phyloP scores from a whole-genome alignment of 2,113 vertebrate genomes.

The Callipepla squamata region DNA sequence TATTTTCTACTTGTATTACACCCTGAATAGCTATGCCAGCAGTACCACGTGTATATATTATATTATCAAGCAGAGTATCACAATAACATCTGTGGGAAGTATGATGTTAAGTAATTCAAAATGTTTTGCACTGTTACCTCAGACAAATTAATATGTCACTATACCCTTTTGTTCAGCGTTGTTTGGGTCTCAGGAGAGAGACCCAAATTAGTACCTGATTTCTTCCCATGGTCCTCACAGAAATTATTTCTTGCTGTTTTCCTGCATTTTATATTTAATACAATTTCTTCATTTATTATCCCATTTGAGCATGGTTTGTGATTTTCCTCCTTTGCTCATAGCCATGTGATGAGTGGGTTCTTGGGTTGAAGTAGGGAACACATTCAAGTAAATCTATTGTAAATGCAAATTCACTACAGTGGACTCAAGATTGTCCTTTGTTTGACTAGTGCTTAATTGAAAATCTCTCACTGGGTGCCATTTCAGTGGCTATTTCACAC shows the following conservation, averaged over 20 bases:
- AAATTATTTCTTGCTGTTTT: background rate
- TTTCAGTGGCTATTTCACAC: background rate
- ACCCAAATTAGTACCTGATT: background rate
- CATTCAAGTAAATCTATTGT: background rate
- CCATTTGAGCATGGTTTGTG: background rate
- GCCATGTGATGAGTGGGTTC: background rate
- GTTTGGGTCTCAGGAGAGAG: background rate
- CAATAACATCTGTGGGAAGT: background rate
- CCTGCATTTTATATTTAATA: background rate
- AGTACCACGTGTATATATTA: background rate
- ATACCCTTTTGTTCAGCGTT: background rate
- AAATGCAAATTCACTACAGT: background rate
- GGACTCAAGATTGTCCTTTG: background rate
- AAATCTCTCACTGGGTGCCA: background rate
- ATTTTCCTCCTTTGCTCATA: background rate
- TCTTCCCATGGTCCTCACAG: background rate
- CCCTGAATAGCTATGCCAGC: background rate
- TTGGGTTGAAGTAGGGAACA: background rate
- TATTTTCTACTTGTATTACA: conserved; percentile 26
- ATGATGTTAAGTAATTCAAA: background rate
- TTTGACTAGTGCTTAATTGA: background rate
- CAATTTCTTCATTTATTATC: background rate
- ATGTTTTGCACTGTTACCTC: background rate
- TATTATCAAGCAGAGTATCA: background rate
- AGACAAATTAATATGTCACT: background rate